Base-by-base conservation (phyloP, 2,797 vertebrate species). In the Sebastes paucispinis region DNA sequence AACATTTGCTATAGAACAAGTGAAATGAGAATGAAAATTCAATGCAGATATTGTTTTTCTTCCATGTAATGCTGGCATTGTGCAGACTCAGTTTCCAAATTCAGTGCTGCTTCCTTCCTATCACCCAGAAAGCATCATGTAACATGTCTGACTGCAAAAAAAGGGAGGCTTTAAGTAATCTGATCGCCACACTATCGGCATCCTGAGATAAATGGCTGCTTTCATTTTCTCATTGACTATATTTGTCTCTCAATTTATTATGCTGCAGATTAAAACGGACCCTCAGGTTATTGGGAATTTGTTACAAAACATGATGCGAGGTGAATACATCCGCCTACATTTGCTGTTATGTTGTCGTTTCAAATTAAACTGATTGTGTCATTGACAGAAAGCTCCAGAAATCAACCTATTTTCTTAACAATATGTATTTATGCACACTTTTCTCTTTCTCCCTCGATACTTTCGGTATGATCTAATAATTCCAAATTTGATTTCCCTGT, bases 401-500 rank as follows among this genome's bases (percentile, higher is more conserved):
- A 81, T 75, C 54, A 84, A 87, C 82, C 84, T 83, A 83, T 93
- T 93, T 93, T 88, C 71, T 43, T 57, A 76, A 90, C 87, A 93
- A 91, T 84, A 88, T 85, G 73, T 91, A 90, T 94, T 94, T 94
- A 92, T 94, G 81, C 71, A 80, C 81, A 81, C 63, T 84, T 86
- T 81, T 82, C 75, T 86, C 82, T 79, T 75, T 77, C 70, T 91
- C 88, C 86, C 84, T 77, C 4, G 93, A 89, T 85, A 69, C 77
- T 75, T 79, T 80, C 55, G 32, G n/a, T 89, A 80, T 85, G 84
- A 93, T 92, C 91, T 93, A 94, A 93, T 94, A 90, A 92, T 90
- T 93, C 87, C 77, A 87, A 90, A 91, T 94, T 93, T 95, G 94
- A 96, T 96, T 96, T 96, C 95, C 95, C 95, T 92, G 89, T 79